phyloP scores from a whole-genome alignment of 2,797 vertebrate species.

The Enteromius anoplus region DNA sequence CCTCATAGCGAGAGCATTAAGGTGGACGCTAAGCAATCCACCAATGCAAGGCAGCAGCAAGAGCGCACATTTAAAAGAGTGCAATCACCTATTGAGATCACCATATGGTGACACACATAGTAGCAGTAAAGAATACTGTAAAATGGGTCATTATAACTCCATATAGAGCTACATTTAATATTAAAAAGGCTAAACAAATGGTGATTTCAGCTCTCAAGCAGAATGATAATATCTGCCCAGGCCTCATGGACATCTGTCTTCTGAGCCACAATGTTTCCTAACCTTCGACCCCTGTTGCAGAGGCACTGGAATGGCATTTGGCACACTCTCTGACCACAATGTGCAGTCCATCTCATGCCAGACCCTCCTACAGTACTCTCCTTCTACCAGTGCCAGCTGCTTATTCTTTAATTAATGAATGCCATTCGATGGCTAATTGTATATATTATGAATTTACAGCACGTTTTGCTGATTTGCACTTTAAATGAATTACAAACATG shows the following conservation, averaged over 20 bases:
- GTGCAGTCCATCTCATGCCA: conserved; percentile 70
- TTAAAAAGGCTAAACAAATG: not conserved
- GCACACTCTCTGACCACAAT: conserved; percentile 58
- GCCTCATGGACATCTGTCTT: conserved; percentile 17
- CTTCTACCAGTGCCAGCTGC: conserved; percentile 85
- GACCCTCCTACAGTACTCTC: conserved; percentile 87
- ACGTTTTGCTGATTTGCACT: conserved; percentile 75
- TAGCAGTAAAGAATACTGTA: conserved; percentile 10
- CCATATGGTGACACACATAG: conserved; percentile 12
- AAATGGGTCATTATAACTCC: conserved; percentile 11
- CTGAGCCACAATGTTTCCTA: conserved; percentile 25
- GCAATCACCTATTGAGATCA: not conserved
- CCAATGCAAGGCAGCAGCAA: conserved; percentile 8
- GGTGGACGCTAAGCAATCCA: conserved; percentile 22
- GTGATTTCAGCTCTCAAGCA: conserved; percentile 12
- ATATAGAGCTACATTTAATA: not conserved
- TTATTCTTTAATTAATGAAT: conserved; percentile 74
- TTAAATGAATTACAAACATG: conserved; percentile 67
- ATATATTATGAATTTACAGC: conserved; percentile 79
- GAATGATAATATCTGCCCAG: conserved; percentile 5
- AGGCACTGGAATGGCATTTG: conserved; percentile 51
- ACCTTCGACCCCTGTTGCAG: conserved; percentile 35
- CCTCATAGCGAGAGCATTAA: conserved; percentile 28
- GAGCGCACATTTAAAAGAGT: not conserved
- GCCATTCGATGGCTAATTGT: conserved; percentile 85